phyloP scores from a whole-genome alignment of 2,797 vertebrate genomes.

The Merluccius polli region DNA sequence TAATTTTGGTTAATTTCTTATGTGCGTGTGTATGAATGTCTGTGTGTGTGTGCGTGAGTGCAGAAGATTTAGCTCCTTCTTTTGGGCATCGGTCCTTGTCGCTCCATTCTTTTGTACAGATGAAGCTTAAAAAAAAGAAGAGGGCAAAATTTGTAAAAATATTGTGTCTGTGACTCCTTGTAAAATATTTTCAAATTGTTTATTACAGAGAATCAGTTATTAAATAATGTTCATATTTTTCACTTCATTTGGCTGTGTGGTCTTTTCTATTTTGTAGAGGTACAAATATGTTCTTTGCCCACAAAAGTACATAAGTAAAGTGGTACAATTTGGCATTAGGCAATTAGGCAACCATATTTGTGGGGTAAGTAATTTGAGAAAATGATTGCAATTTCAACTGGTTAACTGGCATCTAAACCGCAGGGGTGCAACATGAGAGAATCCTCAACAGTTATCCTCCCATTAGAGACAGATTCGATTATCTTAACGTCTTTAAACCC shows the following conservation, averaged over 20 bases:
- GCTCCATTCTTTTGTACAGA: constrained; percentile 95
- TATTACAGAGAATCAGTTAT: constrained; percentile 99
- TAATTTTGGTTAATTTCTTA: constrained; percentile 55
- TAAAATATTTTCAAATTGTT: constrained; percentile 99
- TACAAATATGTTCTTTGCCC: background rate
- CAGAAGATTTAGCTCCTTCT: constrained; percentile 70
- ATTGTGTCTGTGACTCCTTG: constrained; percentile 99
- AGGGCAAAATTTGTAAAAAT: constrained; percentile 98
- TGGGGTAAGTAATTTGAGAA: background rate
- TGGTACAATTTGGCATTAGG: background rate
- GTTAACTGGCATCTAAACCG: background rate
- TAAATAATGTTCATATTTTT: constrained; percentile 99
- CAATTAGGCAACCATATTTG: too few species aligned
- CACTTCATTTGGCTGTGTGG: constrained; percentile 84
- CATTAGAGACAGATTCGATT: background rate
- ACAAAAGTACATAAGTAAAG: background rate
- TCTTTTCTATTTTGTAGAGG: constrained; percentile 44
- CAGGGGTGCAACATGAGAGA: background rate
- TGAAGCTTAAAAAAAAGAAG: constrained; percentile 80
- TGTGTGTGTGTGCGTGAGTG: constrained; percentile 61
- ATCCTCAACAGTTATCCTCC: background rate
- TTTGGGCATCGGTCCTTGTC: constrained; percentile 73
- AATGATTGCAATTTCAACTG: background rate
- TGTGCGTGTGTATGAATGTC: constrained; percentile 58
- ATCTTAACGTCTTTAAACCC: background rate